Percentiles rank a stretch among this genome's conserved stretches.
phyloP scores from a whole-genome alignment of 2,797 vertebrate genomes.

The Cossypha heuglini region DNA sequence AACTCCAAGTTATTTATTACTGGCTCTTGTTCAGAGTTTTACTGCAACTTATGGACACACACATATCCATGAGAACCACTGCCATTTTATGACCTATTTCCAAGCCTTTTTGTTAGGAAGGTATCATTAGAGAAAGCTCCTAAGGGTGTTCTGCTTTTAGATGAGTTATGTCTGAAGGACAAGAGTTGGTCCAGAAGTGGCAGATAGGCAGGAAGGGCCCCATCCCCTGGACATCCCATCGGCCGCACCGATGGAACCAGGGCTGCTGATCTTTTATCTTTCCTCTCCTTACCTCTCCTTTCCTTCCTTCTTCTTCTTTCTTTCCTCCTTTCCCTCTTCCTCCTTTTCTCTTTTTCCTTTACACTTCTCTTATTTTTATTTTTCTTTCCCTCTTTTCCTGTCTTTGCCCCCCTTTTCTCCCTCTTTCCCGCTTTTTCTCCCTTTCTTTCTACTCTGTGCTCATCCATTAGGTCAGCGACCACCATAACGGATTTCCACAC shows the following conservation, averaged over 20 bases:
- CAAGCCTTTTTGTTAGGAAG: not conserved
- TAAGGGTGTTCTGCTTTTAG: not conserved
- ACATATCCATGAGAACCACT: not conserved
- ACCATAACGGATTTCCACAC: not conserved
- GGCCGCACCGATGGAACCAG: accelerated
- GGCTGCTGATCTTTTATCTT: not conserved
- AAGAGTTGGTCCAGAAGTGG: not conserved
- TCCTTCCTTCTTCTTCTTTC: too few relatives aligned
- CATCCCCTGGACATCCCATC: too few relatives aligned
- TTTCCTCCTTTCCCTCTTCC: too few relatives aligned
- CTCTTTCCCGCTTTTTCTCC: too few relatives aligned
- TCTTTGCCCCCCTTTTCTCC: not conserved
- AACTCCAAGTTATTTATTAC: not conserved
- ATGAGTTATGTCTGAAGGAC: not conserved
- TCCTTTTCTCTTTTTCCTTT: not conserved
- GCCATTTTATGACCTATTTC: not conserved
- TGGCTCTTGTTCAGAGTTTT: not conserved
- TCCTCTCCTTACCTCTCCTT: not conserved
- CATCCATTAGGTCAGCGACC: accelerated
- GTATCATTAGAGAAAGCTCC: not conserved
- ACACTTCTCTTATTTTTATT: too few relatives aligned
- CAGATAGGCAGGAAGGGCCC: accelerated
- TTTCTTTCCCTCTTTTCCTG: not conserved
- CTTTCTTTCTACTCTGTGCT: too few relatives aligned
- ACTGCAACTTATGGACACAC: not conserved